Base-by-base conservation (phyloP, 1,140 invertebrate species). In the Papilio aristodemus region DNA sequence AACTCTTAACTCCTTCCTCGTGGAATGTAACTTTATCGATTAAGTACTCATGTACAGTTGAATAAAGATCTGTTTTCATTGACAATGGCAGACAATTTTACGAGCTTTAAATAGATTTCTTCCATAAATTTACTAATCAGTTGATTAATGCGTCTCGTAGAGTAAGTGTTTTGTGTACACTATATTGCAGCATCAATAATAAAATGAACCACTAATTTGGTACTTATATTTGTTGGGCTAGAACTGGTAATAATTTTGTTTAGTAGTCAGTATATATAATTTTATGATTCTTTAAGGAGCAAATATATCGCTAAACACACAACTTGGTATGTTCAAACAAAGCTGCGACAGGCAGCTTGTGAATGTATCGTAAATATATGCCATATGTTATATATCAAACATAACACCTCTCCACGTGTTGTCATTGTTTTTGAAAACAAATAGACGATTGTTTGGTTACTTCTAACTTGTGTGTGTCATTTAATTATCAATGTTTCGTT, bases 331-430 rank as follows among this genome's bases (percentile, higher is more conserved):
- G 43, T 50, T 19, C 19, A 19, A 25, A 54, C 19, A 54, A 22
- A 9, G 9, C 46, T 54, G 46, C 10, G 17, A n/a, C n/a, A n/a
- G n/a, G n/a, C n/a, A n/a, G 22, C 46, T 54, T 54, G 46, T 54
- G 19, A 50, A 22, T 54, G 46, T 54, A 54, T 54, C 46, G 46
- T 54, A 54, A 54, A 54, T 54, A 54, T 54, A 19, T 54, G 22
- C 46, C 46, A 54, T 9, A 54, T 54, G 46, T 17, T 25, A 46
- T 46, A 54, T 19, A 9, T 25, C 19, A 54, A 54, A 54, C 41
- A 43, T 43, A 43, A 43, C 41, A 43, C 10, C 19, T 25, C 22
- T 54, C 46, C 46, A 54, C 46, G 46, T 54, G 46, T 22, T 54
- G 46, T 54, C 46, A 54, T 54, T 54, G 46, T 25, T 54, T 19